Percentiles rank a stretch among this genome's conserved stretches.
Conservation (phyloP, 1,140 invertebrate genomes). For the Episyrphus balteatus region DNA sequence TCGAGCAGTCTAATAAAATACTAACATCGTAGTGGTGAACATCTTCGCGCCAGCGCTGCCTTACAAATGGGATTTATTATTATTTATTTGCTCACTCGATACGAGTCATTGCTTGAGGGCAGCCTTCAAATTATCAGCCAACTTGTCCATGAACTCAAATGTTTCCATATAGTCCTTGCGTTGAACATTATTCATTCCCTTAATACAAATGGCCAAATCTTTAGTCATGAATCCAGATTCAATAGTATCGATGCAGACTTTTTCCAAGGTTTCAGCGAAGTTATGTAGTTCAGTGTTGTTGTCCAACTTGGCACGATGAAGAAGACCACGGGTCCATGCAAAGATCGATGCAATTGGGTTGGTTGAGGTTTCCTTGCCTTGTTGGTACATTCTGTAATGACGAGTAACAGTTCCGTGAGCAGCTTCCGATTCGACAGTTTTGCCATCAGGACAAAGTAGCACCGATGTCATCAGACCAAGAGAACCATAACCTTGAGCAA, state of each 20-base stretch:
- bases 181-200: conserved; percentile 75
- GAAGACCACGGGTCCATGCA: conserved; percentile 88
- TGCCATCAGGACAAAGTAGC: conserved; percentile 87
- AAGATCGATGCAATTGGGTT: conserved; percentile 99
- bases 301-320: conserved; percentile 89
- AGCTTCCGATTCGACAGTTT: conserved; percentile 94
- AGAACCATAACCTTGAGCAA: conserved; percentile 90
- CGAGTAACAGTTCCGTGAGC: conserved; percentile 96
- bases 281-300: conserved; percentile 62
- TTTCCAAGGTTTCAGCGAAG: conserved; percentile 77
- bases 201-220: conserved; percentile 96
- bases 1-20: too few relatives aligned
- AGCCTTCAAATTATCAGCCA: conserved; percentile 83
- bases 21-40: too few relatives aligned
- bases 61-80: too few relatives aligned
- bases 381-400: conserved; percentile 87
- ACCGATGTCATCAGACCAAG: conserved; percentile 95
- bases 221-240: conserved; percentile 96
- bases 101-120: conserved; percentile 40
- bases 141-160: conserved; percentile 93
- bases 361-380: conserved; percentile 94
- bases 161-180: conserved; percentile 90
- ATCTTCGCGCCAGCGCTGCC: too few relatives aligned
- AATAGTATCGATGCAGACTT: conserved; percentile 88
- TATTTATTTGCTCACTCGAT: neutral